Evolutionary conservation across 2,888 invertebrate genomes (phyloP).

Genomic region (Argynnis bischoffii): DNA sequence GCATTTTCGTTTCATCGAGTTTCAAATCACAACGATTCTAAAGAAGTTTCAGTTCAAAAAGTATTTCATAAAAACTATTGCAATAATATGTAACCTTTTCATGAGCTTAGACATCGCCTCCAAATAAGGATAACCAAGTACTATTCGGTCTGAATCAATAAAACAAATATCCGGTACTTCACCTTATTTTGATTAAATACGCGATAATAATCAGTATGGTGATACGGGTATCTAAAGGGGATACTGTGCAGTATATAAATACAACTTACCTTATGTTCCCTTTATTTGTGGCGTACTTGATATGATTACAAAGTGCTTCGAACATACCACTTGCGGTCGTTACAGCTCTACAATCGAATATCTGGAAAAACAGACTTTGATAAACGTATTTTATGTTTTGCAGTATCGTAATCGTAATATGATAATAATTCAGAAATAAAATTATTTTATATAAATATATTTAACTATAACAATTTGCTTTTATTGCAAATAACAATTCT

Average conservation of each 20-base stretch:
- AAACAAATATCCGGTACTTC: neutral
- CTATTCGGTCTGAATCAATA: neutral
- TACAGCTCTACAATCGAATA: constrained; percentile 96
- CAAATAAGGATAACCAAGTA: neutral
- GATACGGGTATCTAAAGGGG: constrained; percentile 20
- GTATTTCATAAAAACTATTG: too few species aligned
- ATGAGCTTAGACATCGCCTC: neutral
- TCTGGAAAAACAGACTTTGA: constrained; percentile 77
- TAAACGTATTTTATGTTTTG: neutral
- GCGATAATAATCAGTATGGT: constrained; percentile 32
- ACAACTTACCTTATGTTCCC: constrained; percentile 92
- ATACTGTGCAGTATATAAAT: neutral
- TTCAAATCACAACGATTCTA: too few species aligned
- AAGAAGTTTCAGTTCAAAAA: too few species aligned
- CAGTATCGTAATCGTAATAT: too few species aligned
- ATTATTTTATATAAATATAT: too few species aligned
- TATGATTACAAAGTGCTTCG: constrained; percentile 97
- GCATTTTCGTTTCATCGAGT: too few species aligned
- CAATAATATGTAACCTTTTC: neutral
- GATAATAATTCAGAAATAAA: too few species aligned
- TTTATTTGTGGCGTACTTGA: constrained; percentile 97
- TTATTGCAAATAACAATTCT: too few species aligned
- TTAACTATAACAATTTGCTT: too few species aligned
- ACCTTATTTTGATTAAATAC: constrained; percentile 23
- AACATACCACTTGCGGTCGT: constrained; percentile 98